A percentile compares a stretch with the other conserved stretches of the same genome.
Conservation (phyloP, 2,113 vertebrate genomes). For the Podocnemis expansa region DNA sequence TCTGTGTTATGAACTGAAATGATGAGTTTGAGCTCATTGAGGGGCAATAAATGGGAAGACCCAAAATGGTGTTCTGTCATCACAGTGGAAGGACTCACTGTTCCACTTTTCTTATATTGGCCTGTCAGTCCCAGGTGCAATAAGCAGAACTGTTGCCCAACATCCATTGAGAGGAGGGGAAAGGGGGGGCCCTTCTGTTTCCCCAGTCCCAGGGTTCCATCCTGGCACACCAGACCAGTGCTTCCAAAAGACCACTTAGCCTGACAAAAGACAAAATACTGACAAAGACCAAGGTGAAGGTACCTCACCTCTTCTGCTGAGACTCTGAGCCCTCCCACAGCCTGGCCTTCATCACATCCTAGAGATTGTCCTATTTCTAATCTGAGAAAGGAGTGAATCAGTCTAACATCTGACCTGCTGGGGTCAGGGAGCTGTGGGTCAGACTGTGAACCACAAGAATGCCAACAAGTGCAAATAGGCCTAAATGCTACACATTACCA, state of each 20-base stretch:
- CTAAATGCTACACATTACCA: neutral
- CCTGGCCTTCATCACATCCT: neutral
- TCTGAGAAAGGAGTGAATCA: neutral
- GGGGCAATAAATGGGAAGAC: neutral
- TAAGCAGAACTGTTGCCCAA: neutral
- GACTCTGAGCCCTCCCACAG: neutral
- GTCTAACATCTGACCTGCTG: fast-evolving
- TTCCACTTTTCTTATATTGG: too few relatives aligned
- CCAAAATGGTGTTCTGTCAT: neutral
- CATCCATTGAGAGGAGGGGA: neutral
- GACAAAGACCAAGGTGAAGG: neutral
- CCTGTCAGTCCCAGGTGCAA: neutral
- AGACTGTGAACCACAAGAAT: neutral
- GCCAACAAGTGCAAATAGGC: neutral
- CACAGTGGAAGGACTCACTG: neutral
- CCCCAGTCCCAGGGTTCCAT: neutral
- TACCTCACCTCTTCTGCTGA: neutral
- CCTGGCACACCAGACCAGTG: neutral
- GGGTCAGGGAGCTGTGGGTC: neutral
- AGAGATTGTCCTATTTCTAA: neutral
- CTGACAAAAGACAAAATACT: neutral
- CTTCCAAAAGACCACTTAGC: neutral
- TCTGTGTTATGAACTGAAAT: neutral
- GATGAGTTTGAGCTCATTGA: neutral
- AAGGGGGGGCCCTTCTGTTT: neutral